Evolutionary conservation across 2,888 invertebrate genomes (phyloP).

Genomic region (Catonia carolina): DNA sequence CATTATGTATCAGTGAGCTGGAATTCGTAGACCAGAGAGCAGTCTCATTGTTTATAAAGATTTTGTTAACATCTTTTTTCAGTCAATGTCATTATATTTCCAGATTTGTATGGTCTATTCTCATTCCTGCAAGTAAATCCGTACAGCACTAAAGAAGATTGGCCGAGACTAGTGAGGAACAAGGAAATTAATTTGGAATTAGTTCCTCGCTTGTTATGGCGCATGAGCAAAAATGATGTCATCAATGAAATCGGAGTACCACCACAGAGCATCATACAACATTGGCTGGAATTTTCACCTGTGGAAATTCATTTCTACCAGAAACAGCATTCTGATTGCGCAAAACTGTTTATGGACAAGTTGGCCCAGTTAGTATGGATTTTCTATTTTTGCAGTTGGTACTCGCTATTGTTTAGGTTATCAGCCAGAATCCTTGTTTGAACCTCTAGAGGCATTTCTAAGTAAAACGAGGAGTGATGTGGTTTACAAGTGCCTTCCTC

Average conservation of each 20-base stretch:
- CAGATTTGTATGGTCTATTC: slow-evolving; percentile 52
- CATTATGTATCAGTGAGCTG: too few relatives aligned
- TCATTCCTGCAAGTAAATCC: slow-evolving; percentile 55
- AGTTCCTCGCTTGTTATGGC: slow-evolving; percentile 56
- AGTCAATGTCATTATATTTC: too few relatives aligned
- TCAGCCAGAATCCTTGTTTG: too few relatives aligned
- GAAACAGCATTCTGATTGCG: slow-evolving; percentile 50
- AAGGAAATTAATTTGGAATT: slow-evolving; percentile 47
- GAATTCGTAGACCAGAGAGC: too few relatives aligned
- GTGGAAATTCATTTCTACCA: slow-evolving; percentile 67
- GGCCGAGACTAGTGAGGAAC: slow-evolving; percentile 47
- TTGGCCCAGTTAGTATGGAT: slow-evolving; percentile 39
- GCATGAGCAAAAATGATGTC: slow-evolving; percentile 61
- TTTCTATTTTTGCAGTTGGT: too few relatives aligned
- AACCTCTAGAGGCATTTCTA: too few relatives aligned
- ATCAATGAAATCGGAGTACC: slow-evolving; percentile 61
- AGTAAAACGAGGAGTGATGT: too few relatives aligned
- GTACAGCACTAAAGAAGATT: slow-evolving; percentile 47
- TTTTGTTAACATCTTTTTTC: too few relatives aligned
- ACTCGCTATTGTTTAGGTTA: too few relatives aligned
- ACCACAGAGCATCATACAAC: slow-evolving; percentile 50
- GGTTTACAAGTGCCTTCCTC: too few relatives aligned
- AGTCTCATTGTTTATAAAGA: too few relatives aligned
- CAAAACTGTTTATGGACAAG: slow-evolving; percentile 45
- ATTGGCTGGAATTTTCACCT: slow-evolving; percentile 59